phyloP scores from a whole-genome alignment of 2,888 invertebrate genomes.

The Sphaerophoria rueppellii region DNA sequence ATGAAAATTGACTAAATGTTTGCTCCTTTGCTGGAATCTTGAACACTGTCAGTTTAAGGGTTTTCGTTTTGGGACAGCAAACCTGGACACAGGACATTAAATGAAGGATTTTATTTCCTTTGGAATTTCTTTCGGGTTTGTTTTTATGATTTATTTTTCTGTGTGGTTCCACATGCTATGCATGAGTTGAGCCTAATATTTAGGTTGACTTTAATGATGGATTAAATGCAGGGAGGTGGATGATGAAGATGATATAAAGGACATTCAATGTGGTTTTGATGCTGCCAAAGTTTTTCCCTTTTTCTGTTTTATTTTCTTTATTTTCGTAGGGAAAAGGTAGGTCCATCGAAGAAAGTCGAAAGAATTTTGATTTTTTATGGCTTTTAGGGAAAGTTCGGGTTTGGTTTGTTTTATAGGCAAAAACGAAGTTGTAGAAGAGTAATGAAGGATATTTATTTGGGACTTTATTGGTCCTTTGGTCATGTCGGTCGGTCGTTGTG shows the following conservation, averaged over 20 bases:
- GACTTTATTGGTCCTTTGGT: not conserved
- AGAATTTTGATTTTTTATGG: slow-evolving; percentile 21
- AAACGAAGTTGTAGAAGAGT: not conserved
- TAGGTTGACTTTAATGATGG: slow-evolving; percentile 60
- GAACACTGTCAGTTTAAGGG: too few species aligned
- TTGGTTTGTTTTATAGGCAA: slow-evolving; percentile 19
- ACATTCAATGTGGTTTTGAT: slow-evolving; percentile 9
- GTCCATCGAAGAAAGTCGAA: slow-evolving; percentile 2
- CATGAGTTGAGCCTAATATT: slow-evolving; percentile 47
- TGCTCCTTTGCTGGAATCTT: not conserved
- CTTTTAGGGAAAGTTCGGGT: slow-evolving; percentile 5
- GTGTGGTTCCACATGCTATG: slow-evolving; percentile 20
- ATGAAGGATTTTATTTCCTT: slow-evolving; percentile 44
- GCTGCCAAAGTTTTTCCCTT: not conserved
- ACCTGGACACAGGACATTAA: slow-evolving; percentile 5
- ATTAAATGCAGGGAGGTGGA: slow-evolving; percentile 52
- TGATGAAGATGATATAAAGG: slow-evolving; percentile 9
- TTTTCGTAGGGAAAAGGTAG: not conserved
- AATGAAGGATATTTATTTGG: slow-evolving; percentile 17
- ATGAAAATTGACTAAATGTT: slow-evolving; percentile 52
- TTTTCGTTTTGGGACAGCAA: not conserved
- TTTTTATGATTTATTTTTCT: slow-evolving; percentile 41
- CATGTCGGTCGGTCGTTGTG: not conserved
- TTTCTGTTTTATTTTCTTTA: too few species aligned
- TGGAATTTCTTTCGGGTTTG: not conserved